Evolutionary conservation across 23 tunicate species (phyloP).

Genomic region (Ciona savignyi): DNA sequence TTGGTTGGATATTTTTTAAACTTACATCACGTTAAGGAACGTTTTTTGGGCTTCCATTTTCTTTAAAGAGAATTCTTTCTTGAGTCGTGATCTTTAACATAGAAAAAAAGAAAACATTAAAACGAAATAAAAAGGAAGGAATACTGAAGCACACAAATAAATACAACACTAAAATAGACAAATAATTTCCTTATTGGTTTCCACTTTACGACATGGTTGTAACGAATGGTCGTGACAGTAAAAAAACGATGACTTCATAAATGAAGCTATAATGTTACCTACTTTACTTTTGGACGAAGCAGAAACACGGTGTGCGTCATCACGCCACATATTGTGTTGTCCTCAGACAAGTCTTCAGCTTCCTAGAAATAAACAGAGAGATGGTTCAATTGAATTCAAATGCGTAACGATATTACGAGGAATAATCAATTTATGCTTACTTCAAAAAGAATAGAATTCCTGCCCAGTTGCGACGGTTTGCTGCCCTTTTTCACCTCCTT

Average conservation of each 20-base stretch:
- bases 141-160: no score
- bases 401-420: background rate
- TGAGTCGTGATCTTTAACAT: slow-evolving; percentile 40
- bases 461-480: slow-evolving; percentile 19
- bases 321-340: background rate
- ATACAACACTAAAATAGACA: no score
- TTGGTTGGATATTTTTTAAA: no score
- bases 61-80: slow-evolving; percentile 45
- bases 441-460: slow-evolving; percentile 45
- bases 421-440: background rate
- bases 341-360: background rate
- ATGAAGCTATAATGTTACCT: background rate
- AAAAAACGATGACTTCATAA: background rate
- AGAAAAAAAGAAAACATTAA: background rate
- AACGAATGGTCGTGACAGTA: no score
- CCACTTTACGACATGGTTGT: no score
- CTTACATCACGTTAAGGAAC: slow-evolving; percentile 45
- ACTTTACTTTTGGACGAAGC: slow-evolving; percentile 56
- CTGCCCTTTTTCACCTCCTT: slow-evolving; percentile 34
- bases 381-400: no score
- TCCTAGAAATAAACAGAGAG: no score
- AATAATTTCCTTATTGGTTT: no score
- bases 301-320: slow-evolving; percentile 35
- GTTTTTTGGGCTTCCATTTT: slow-evolving; percentile 55
- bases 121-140: background rate